A percentile compares a stretch with the other conserved stretches of the same genome.
These are phyloP conservation scores for Apteryx owenii DNA, from an alignment of 2,113 vertebrate species.

Conservation along the genomic window DNA sequence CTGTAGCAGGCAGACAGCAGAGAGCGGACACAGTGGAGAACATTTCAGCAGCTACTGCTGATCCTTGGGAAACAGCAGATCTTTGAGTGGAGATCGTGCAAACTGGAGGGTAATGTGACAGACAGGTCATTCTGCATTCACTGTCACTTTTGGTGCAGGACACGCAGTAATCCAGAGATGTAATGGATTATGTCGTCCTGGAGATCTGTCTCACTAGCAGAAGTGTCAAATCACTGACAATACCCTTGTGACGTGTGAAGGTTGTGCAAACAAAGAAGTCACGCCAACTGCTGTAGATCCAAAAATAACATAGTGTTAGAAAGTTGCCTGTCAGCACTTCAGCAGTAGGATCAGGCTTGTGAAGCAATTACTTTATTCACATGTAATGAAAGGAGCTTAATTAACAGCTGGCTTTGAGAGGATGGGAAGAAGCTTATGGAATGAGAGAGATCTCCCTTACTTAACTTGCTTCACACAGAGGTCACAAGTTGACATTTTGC, in stretches of 20 bases:
- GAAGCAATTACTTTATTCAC: background rate
- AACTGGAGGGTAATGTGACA: background rate
- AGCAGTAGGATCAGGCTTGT: background rate
- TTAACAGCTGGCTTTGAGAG: background rate
- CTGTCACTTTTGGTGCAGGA: background rate
- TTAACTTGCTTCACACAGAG: background rate
- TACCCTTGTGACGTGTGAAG: background rate
- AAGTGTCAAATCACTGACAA: background rate
- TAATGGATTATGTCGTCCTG: accelerated
- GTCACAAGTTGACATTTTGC: accelerated
- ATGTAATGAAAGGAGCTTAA: background rate
- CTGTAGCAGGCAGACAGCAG: background rate
- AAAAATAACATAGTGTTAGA: background rate
- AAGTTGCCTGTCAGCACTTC: background rate
- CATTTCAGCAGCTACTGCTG: background rate
- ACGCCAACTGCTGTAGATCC: background rate
- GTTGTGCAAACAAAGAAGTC: background rate
- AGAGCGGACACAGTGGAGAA: background rate
- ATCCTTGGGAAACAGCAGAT: background rate
- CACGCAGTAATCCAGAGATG: background rate
- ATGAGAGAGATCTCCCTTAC: background rate
- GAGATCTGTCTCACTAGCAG: background rate
- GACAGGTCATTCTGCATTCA: background rate
- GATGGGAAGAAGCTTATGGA: background rate
- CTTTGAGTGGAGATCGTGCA: background rate